Percentiles rank a stretch among this genome's conserved stretches.
phyloP scores from a whole-genome alignment of 2,113 vertebrate genomes.

The Sceloporus undulatus region DNA sequence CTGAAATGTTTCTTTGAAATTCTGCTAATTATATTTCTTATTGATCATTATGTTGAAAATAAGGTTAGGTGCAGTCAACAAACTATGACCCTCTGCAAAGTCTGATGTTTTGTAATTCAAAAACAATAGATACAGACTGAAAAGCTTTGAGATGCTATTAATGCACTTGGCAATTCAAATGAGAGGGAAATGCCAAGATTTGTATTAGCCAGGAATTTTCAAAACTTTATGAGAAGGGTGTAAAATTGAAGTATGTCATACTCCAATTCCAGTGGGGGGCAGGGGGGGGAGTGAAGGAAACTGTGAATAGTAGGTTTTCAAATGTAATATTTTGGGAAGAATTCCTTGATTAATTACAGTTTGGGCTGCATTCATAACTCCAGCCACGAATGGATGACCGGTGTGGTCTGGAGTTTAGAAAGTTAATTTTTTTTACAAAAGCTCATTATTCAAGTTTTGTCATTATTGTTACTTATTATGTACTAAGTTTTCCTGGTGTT shows the following conservation, averaged over 20 bases:
- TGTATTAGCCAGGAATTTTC: constrained; percentile 33
- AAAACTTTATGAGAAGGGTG: background rate
- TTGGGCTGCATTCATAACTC: too few species aligned
- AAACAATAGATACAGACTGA: constrained; percentile 46
- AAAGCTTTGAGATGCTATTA: constrained; percentile 57
- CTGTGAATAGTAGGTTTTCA: constrained; percentile 20
- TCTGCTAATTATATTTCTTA: constrained; percentile 57
- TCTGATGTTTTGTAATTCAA: constrained; percentile 37
- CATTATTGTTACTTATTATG: too few species aligned
- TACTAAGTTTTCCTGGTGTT: too few species aligned
- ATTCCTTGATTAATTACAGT: background rate
- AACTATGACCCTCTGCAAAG: constrained; percentile 42
- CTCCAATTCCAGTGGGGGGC: constrained; percentile 16
- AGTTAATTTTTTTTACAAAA: too few species aligned
- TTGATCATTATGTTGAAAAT: constrained; percentile 48
- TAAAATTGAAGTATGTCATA: constrained; percentile 34
- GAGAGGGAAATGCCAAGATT: constrained; percentile 43
- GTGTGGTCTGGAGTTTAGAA: too few species aligned
- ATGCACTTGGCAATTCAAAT: constrained; percentile 34
- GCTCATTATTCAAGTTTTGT: too few species aligned
- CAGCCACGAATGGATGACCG: too few species aligned
- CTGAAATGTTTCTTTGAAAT: constrained; percentile 52
- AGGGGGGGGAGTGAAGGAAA: too few species aligned
- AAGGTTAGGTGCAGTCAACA: constrained; percentile 23
- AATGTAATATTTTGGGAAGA: background rate